phyloP scores from a whole-genome alignment of 2,113 vertebrate genomes.

The Perccottus glenii region DNA sequence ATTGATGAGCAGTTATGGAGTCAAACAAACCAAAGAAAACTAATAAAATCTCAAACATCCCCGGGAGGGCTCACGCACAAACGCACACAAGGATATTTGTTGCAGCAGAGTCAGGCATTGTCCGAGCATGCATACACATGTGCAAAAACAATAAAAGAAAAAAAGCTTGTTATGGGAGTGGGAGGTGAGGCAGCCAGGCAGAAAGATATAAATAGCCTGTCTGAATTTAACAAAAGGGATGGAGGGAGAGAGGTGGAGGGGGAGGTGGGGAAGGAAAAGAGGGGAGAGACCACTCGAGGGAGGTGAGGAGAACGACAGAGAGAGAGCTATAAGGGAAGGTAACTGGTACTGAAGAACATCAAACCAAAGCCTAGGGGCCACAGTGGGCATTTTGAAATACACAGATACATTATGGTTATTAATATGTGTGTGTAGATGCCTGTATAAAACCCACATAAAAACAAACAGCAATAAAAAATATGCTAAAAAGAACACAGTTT shows the following conservation, averaged over 20 bases:
- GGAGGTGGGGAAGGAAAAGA: slow-evolving; percentile 35
- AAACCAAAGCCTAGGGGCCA: slow-evolving; percentile 1
- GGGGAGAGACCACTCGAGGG: slow-evolving; percentile 50
- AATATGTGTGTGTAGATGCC: slow-evolving; percentile 1
- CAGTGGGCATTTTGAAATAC: neutral
- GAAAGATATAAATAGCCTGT: slow-evolving; percentile 77
- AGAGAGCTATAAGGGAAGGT: neutral
- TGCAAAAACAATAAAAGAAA: slow-evolving; percentile 62
- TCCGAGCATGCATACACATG: slow-evolving; percentile 25
- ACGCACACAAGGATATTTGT: slow-evolving; percentile 7
- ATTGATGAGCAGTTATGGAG: neutral
- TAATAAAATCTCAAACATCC: neutral
- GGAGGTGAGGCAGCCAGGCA: slow-evolving; percentile 67
- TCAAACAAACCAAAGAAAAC: slow-evolving; percentile 11
- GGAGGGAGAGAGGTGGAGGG: slow-evolving; percentile 28
- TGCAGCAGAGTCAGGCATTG: neutral
- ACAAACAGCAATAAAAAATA: neutral
- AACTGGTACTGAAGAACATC: slow-evolving; percentile 1
- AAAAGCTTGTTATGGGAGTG: slow-evolving; percentile 62
- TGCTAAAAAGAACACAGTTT: neutral
- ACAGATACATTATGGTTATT: slow-evolving; percentile 1
- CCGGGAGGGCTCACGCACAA: slow-evolving; percentile 9
- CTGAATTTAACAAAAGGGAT: slow-evolving; percentile 72
- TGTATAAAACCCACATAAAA: neutral
- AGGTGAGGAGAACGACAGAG: slow-evolving; percentile 1